A percentile compares a stretch with the other conserved stretches of the same genome.
phyloP scores from a whole-genome alignment of 2,797 vertebrate species.

The Knipowitschia caucasica region DNA sequence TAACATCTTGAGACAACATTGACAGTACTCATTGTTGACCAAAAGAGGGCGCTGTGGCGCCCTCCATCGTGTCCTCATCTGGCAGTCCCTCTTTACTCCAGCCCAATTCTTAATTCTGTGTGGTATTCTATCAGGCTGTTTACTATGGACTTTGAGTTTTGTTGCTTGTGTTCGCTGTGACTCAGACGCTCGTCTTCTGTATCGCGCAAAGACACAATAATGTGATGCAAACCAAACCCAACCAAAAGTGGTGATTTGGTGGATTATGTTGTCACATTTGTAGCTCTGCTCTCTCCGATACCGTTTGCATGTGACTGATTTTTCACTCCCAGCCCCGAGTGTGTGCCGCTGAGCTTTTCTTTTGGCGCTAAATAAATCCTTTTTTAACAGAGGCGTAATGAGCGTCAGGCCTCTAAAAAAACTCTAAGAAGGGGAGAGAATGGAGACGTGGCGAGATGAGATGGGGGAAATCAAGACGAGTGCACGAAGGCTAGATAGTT shows the following conservation, averaged over 20 bases:
- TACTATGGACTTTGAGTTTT: constrained; percentile 24
- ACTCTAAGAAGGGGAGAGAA: constrained; percentile 62
- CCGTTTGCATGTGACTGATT: constrained; percentile 20
- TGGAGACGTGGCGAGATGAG: constrained; percentile 62
- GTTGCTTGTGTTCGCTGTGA: constrained; percentile 24
- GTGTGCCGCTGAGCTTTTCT: constrained; percentile 30
- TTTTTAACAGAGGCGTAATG: constrained; percentile 61
- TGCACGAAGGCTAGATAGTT: constrained; percentile 61
- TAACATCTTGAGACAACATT: background rate
- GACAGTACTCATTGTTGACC: no score
- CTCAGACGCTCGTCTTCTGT: constrained; percentile 16
- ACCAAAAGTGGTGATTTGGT: constrained; percentile 49
- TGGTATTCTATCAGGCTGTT: constrained; percentile 33
- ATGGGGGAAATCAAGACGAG: constrained; percentile 48
- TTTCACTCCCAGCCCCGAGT: constrained; percentile 30
- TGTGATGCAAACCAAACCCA: constrained; percentile 27
- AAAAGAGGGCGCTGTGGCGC: constrained; percentile 61
- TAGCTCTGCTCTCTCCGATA: constrained; percentile 25
- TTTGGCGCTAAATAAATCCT: constrained; percentile 60
- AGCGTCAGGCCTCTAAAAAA: constrained; percentile 65
- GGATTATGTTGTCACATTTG: constrained; percentile 43
- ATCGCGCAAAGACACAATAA: constrained; percentile 25
- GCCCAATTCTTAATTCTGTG: constrained; percentile 32
- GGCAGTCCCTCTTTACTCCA: constrained; percentile 27
- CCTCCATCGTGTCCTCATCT: constrained; percentile 29